Evolutionary conservation across 2,113 vertebrate species (phyloP).

Genomic region (Indicator indicator): DNA sequence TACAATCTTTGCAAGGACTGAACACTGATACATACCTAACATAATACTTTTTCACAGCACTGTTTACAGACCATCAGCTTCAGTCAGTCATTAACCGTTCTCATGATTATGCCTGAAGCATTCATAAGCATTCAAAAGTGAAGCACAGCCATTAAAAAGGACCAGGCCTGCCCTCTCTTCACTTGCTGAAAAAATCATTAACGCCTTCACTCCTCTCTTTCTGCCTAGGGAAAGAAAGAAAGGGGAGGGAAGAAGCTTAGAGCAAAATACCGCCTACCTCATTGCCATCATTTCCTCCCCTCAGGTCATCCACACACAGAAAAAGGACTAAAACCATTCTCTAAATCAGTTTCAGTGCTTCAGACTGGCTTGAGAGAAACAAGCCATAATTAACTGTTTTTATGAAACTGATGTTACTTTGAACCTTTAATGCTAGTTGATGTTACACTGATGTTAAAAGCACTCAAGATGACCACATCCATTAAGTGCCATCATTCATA

Average conservation of each 20-base stretch:
- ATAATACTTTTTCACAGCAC: neutral
- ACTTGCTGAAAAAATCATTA: constrained; percentile 1
- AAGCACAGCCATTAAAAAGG: constrained; percentile 14
- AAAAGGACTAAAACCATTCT: neutral
- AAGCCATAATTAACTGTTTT: neutral
- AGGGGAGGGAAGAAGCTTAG: neutral
- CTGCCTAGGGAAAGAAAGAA: neutral
- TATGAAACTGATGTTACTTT: neutral
- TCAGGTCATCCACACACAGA: neutral
- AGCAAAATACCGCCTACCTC: neutral
- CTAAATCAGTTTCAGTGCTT: neutral
- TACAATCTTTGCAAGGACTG: neutral
- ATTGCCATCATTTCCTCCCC: neutral
- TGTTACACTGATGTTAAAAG: neutral
- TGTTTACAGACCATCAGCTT: neutral
- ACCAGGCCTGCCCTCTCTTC: neutral
- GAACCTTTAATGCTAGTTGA: neutral
- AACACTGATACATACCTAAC: neutral
- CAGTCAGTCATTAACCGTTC: neutral
- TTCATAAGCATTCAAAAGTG: neutral
- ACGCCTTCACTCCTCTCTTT: neutral
- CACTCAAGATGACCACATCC: neutral
- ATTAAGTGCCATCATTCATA: neutral
- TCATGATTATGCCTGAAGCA: constrained; percentile 7
- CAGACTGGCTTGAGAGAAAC: neutral